Evolutionary conservation across 2,888 invertebrate genomes (phyloP), one percentile per base, ranked within the genome.

Genomic region (Tetragnatha montana): DNA sequence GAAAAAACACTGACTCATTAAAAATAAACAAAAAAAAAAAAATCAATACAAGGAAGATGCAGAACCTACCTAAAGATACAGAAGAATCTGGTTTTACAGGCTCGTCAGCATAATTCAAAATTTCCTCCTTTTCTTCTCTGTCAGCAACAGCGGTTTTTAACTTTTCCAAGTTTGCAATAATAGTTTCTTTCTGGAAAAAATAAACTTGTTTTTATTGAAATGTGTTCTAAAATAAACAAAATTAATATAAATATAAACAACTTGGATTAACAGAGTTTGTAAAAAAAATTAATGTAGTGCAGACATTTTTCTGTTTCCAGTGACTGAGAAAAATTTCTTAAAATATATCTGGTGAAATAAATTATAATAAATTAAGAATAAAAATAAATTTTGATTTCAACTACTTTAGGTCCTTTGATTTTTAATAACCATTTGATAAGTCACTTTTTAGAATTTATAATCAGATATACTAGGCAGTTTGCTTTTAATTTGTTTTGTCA

Each of bases 111-210:
- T 50, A 76, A 10, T 88, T 81, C 49, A 83, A 50, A 68, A 80
- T 74, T 50, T 69, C 69, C 69, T 78, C 83, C 50, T 88, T 88
- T 47, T 83, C 88, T 60, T n/a, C 68, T 35, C 50, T 49, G 73
- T 83, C 71, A 17, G 70, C 22, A 68, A 69, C 82, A 8, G 68
- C 12, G 14, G 60, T 12, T 50, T 83, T 83, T 22, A 83, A 12
- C 10, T 8, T 88, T 68, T 49, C 21, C n/a, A 88, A 22, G 19
- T 69, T 68, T 79, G 79, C 68, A 35, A 83, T 21, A n/a, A 88
- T 51, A 10, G 74, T 88, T 73, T 83, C 49, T 50, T 69, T 10
- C 88, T 81, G 14, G 75, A 35, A 35, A 81, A 81, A 8, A 50
- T 47, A 51, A n/a, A 78, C 21, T 35, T 35, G 35, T n/a, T 51